Conservation (phyloP, 2,888 invertebrate genomes). For the Galeruca laticollis region DNA sequence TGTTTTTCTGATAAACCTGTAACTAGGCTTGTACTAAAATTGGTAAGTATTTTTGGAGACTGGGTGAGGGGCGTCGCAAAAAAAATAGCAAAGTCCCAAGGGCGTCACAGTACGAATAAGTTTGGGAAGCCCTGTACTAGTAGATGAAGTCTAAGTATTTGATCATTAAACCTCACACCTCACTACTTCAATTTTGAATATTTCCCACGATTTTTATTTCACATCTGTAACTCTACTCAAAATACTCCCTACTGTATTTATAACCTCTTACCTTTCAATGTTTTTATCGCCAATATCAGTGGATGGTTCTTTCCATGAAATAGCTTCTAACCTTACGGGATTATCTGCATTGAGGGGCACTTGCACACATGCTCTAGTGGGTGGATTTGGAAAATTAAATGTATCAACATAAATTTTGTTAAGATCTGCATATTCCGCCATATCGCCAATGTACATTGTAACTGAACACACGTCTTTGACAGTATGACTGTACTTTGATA, state of each 20-base stretch:
- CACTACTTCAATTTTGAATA: too few relatives aligned
- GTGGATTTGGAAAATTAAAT: conserved; percentile 84
- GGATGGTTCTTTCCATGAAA: conserved; percentile 69
- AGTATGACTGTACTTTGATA: conserved; percentile 64
- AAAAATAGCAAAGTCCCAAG: too few relatives aligned
- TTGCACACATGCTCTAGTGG: conserved; percentile 88
- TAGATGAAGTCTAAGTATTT: too few relatives aligned
- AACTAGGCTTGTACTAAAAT: too few relatives aligned
- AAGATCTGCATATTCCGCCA: conserved; percentile 81
- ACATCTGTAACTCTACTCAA: too few relatives aligned
- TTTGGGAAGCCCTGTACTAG: too few relatives aligned
- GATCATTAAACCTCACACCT: too few relatives aligned
- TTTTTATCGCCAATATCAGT: conserved; percentile 53
- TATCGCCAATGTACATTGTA: conserved; percentile 86
- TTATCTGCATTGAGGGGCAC: conserved; percentile 76
- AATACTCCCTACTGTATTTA: not conserved
- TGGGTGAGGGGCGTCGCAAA: too few relatives aligned
- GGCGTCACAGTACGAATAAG: too few relatives aligned
- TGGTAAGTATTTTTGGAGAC: too few relatives aligned
- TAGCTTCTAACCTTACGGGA: conserved; percentile 83
- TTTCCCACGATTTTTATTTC: too few relatives aligned
- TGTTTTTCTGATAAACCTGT: too few relatives aligned
- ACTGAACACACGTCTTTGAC: conserved; percentile 82
- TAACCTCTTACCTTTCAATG: conserved; percentile 56
- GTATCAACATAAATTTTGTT: conserved; percentile 83